These are phyloP conservation scores for Drosophila busckii DNA, from an alignment of 1,140 invertebrate species.

Conservation along the genomic window DNA sequence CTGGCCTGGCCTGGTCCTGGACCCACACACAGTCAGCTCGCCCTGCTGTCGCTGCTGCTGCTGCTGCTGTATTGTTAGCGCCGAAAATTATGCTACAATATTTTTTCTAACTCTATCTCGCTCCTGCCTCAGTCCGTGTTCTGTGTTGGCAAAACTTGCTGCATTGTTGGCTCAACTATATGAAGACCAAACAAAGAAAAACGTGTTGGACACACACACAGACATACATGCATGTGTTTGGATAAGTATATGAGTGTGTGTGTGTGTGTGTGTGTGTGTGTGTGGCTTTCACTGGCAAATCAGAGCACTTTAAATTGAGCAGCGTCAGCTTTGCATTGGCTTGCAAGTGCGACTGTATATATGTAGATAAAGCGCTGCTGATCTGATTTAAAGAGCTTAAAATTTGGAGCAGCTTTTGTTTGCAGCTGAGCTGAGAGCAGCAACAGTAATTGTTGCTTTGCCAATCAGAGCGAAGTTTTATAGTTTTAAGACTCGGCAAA, in stretches of 20 bases:
- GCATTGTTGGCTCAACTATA: constrained; percentile 63
- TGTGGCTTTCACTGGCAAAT: constrained; percentile 47
- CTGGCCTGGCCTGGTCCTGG: background rate
- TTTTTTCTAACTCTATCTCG: constrained; percentile 52
- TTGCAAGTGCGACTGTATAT: constrained; percentile 37
- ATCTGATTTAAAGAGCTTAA: background rate
- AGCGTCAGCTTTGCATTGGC: constrained; percentile 27
- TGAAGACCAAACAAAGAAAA: constrained; percentile 62
- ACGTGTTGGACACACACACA: constrained; percentile 46
- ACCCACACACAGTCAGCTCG: background rate
- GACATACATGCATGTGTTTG: constrained; percentile 5
- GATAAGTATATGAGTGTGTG: too few relatives aligned
- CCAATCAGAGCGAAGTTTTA: too few relatives aligned
- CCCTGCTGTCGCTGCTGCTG: background rate
- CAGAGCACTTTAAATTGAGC: constrained; percentile 69
- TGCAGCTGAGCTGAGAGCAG: constrained; percentile 4
- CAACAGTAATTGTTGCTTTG: too few relatives aligned
- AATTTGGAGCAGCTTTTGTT: background rate
- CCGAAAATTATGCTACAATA: constrained; percentile 77
- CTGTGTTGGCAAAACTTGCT: constrained; percentile 30
- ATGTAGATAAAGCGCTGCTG: constrained; percentile 7
- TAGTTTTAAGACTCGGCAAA: too few relatives aligned
- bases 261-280: too few relatives aligned
- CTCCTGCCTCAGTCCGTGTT: too few relatives aligned
- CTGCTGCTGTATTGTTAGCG: constrained; percentile 56